Conservation (phyloP, 2,888 invertebrate species). For the Laspeyria flexula region DNA sequence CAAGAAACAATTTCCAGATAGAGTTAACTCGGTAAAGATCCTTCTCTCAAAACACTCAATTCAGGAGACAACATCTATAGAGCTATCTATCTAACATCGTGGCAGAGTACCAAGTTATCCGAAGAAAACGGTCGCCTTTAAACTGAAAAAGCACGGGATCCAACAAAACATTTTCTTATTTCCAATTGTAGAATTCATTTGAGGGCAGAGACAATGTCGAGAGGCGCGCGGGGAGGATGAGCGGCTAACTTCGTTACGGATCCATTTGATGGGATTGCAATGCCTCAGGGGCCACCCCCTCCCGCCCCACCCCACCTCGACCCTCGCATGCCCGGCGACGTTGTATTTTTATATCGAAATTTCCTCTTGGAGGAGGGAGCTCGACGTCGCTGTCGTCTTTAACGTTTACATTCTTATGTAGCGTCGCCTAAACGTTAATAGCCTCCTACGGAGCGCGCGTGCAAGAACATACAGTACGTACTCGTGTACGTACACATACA, state of each 20-base stretch:
- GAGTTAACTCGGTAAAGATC: slow-evolving; percentile 58
- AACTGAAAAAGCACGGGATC: slow-evolving; percentile 83
- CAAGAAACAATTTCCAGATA: slow-evolving; percentile 51
- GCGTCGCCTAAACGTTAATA: slow-evolving; percentile 84
- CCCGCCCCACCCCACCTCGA: slow-evolving; percentile 49
- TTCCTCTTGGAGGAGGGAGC: slow-evolving; percentile 80
- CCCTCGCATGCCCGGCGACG: slow-evolving; percentile 64
- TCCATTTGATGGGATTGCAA: slow-evolving; percentile 92
- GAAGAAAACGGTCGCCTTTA: slow-evolving; percentile 80
- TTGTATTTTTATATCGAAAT: slow-evolving; percentile 86
- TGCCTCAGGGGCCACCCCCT: slow-evolving; percentile 81
- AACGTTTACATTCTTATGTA: slow-evolving; percentile 86
- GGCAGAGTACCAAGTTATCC: slow-evolving; percentile 68
- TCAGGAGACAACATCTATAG: slow-evolving; percentile 35
- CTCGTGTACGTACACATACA: slow-evolving; percentile 24
- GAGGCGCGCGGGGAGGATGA: slow-evolving; percentile 85
- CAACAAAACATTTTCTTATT: slow-evolving; percentile 87
- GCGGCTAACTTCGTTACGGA: slow-evolving; percentile 91
- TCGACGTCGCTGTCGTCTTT: slow-evolving; percentile 80
- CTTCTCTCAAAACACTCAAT: slow-evolving; percentile 57
- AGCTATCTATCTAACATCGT: slow-evolving; percentile 57
- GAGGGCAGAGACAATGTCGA: slow-evolving; percentile 86
- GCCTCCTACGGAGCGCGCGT: slow-evolving; percentile 74
- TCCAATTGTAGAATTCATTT: slow-evolving; percentile 87
- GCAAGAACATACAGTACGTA: slow-evolving; percentile 50